These are phyloP conservation scores for Athripsodes cinereus DNA, from an alignment of 2,888 invertebrate genomes.

Conservation along the genomic window DNA sequence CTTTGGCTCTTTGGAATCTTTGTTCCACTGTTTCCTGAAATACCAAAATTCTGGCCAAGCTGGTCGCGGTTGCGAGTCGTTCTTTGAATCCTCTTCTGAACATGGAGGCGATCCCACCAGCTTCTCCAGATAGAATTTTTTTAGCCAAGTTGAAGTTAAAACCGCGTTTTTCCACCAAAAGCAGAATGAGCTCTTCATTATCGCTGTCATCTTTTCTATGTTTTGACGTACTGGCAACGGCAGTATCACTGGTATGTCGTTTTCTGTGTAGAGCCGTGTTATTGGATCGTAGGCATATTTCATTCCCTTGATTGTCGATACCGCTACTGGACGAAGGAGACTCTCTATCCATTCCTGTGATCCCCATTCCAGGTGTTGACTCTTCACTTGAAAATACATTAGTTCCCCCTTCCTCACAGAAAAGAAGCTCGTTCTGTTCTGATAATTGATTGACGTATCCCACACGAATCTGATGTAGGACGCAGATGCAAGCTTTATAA, in stretches of 20 bases:
- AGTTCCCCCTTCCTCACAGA: slow-evolving; percentile 13
- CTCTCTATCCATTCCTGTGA: slow-evolving; percentile 4
- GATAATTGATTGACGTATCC: too few species aligned
- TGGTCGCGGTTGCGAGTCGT: slow-evolving; percentile 15
- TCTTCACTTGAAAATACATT: background rate
- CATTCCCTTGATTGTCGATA: slow-evolving; percentile 6
- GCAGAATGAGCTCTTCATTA: slow-evolving; percentile 23
- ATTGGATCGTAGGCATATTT: background rate
- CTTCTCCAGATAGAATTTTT: slow-evolving; percentile 6
- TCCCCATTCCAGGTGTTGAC: slow-evolving; percentile 8
- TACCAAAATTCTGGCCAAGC: slow-evolving; percentile 26
- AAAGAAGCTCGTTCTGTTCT: background rate
- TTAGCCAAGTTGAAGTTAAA: slow-evolving; percentile 17
- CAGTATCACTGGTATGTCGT: background rate
- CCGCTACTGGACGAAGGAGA: background rate
- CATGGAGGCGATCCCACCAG: background rate
- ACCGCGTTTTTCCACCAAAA: slow-evolving; percentile 23
- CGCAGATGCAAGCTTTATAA: background rate
- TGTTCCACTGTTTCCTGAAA: slow-evolving; percentile 17
- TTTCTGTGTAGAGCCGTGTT: background rate
- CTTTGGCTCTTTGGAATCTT: slow-evolving; percentile 16
- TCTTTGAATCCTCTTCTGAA: background rate
- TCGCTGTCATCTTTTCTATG: background rate
- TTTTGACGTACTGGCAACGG: background rate
- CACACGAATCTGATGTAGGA: too few species aligned